Evolutionary conservation across 2,113 vertebrate species (phyloP).

Genomic region (Scalopus aquaticus): DNA sequence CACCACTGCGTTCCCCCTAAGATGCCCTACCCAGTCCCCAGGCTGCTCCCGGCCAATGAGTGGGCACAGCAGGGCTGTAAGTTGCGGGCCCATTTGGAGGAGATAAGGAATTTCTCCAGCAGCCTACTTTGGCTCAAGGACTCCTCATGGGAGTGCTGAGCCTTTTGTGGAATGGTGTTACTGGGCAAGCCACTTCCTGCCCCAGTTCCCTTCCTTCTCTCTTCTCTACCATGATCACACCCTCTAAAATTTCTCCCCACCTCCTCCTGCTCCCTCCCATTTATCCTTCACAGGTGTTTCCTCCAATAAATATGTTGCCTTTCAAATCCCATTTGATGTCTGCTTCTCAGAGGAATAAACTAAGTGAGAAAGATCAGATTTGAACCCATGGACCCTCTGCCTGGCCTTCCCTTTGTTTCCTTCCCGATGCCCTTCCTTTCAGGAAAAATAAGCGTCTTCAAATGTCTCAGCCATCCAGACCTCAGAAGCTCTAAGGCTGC

Average conservation of each 20-base stretch:
- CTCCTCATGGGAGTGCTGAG: background rate
- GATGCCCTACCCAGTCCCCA: background rate
- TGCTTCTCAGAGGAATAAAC: background rate
- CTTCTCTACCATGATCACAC: background rate
- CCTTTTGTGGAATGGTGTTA: background rate
- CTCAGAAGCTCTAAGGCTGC: background rate
- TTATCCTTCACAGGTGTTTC: background rate
- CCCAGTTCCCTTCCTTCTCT: background rate
- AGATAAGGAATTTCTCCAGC: fast-evolving
- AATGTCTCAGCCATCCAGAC: background rate
- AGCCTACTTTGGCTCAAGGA: background rate
- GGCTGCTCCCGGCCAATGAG: background rate
- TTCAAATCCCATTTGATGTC: background rate
- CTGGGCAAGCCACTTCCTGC: background rate
- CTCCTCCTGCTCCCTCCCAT: background rate
- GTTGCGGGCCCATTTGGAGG: fast-evolving
- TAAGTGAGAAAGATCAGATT: background rate
- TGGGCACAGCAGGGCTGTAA: fast-evolving
- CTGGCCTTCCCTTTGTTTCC: background rate
- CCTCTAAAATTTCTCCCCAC: fast-evolving
- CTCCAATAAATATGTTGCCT: background rate
- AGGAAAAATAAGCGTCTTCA: background rate
- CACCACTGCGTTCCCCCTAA: background rate
- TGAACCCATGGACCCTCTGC: background rate
- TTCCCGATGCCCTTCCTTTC: background rate